These are phyloP conservation scores for Knipowitschia caucasica DNA, from an alignment of 2,797 vertebrate genomes.

Conservation along the genomic window DNA sequence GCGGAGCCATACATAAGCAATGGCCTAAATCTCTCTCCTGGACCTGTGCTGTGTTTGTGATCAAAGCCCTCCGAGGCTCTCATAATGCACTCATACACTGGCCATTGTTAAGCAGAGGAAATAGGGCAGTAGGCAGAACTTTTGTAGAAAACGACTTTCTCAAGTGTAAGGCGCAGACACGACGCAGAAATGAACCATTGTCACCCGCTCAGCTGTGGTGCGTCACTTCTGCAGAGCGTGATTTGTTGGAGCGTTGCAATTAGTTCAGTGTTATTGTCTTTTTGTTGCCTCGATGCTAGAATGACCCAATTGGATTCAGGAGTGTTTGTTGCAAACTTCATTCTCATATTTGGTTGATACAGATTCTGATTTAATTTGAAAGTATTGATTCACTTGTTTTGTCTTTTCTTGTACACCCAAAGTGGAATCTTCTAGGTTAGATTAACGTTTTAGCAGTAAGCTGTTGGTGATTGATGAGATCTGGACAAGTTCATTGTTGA, in stretches of 20 bases:
- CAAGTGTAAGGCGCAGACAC: slow-evolving; percentile 62
- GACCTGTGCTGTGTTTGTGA: slow-evolving; percentile 48
- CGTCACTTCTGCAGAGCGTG: slow-evolving; percentile 43
- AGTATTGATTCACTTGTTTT: no score
- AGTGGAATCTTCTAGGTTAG: no score
- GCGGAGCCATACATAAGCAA: slow-evolving; percentile 58
- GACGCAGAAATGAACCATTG: slow-evolving; percentile 74
- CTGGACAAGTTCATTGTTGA: no score
- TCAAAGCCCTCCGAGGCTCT: slow-evolving; percentile 54
- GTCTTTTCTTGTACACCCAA: no score
- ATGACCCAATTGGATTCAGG: background rate
- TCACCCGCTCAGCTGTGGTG: slow-evolving; percentile 58
- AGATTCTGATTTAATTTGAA: no score
- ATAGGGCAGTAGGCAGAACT: slow-evolving; percentile 56
- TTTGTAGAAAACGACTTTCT: slow-evolving; percentile 71
- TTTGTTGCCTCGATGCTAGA: slow-evolving; percentile 17
- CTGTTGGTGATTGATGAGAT: no score
- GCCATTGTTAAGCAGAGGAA: slow-evolving; percentile 50
- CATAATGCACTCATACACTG: slow-evolving; percentile 56
- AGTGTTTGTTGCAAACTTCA: no score
- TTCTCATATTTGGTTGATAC: no score
- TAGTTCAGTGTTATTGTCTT: slow-evolving; percentile 34
- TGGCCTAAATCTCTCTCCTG: slow-evolving; percentile 47
- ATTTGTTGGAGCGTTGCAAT: slow-evolving; percentile 40
- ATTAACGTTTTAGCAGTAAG: no score